A percentile compares a stretch with the other conserved stretches of the same genome.
These are phyloP conservation scores for Cacatua alba DNA, from an alignment of 2,113 vertebrate genomes.

Conservation along the genomic window DNA sequence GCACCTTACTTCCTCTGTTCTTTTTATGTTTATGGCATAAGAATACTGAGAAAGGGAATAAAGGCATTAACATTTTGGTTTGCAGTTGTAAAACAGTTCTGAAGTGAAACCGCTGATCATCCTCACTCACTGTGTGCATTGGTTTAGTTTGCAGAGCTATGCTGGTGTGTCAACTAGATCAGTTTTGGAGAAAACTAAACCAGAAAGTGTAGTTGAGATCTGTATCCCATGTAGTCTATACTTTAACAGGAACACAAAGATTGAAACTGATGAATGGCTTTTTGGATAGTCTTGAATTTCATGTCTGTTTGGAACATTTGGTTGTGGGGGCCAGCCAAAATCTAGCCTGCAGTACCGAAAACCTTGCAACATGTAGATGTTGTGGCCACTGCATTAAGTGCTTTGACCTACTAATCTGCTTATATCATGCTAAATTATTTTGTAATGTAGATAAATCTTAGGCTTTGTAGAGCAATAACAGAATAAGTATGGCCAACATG, in stretches of 20 bases:
- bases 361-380: not conserved
- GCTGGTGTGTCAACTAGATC: not conserved
- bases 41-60: not conserved
- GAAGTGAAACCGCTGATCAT: not conserved
- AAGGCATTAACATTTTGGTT: not conserved
- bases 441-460: not conserved
- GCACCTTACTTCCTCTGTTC: not conserved
- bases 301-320: not conserved
- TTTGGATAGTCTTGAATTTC: not conserved
- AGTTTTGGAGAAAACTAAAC: not conserved
- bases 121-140: accelerated
- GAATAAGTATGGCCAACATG: not conserved
- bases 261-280: not conserved
- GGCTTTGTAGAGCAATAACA: not conserved
- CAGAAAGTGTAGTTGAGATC: not conserved
- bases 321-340: not conserved
- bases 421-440: not conserved
- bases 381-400: not conserved
- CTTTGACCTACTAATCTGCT: not conserved
- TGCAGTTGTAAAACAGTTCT: not conserved
- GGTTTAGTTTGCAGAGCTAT: not conserved
- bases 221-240: not conserved
- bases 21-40: not conserved
- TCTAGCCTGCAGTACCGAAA: not conserved
- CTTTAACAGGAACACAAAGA: not conserved